These are phyloP conservation scores for Gymnorhina tibicen DNA, from an alignment of 2,113 vertebrate species.

Conservation along the genomic window DNA sequence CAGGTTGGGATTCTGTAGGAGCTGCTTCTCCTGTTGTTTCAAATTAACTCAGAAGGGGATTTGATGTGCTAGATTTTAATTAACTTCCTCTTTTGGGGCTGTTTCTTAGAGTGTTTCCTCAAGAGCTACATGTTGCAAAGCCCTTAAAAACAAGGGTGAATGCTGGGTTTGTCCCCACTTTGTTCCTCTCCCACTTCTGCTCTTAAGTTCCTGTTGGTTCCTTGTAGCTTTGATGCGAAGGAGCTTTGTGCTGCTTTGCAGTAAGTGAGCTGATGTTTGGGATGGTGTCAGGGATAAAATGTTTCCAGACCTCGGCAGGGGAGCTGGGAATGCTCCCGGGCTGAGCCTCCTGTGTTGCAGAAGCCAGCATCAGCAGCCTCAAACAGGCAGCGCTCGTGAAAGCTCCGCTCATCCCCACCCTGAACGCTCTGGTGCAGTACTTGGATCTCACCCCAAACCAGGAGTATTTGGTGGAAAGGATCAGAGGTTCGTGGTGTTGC, in stretches of 20 bases:
- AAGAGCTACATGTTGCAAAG: background rate
- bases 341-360: slow-evolving; percentile 56
- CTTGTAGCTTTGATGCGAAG: background rate
- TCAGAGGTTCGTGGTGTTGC: slow-evolving; percentile 78
- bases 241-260: accelerated
- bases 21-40: background rate
- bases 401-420: slow-evolving; percentile 85
- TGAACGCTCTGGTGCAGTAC: slow-evolving; percentile 91
- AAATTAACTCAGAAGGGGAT: too few species aligned
- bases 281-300: accelerated
- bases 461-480: slow-evolving; percentile 91
- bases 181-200: background rate
- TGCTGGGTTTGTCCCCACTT: accelerated
- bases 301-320: background rate
- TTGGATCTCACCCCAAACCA: slow-evolving; percentile 92
- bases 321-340: background rate
- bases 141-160: accelerated
- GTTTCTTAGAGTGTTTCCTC: background rate
- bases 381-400: slow-evolving; percentile 94
- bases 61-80: accelerated
- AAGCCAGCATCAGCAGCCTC: slow-evolving; percentile 92
- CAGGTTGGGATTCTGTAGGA: background rate
- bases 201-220: background rate
- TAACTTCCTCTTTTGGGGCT: accelerated
- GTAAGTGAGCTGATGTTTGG: accelerated